Evolutionary conservation across 2,888 invertebrate genomes (phyloP).

Genomic region (Oxytorus armatus): DNA sequence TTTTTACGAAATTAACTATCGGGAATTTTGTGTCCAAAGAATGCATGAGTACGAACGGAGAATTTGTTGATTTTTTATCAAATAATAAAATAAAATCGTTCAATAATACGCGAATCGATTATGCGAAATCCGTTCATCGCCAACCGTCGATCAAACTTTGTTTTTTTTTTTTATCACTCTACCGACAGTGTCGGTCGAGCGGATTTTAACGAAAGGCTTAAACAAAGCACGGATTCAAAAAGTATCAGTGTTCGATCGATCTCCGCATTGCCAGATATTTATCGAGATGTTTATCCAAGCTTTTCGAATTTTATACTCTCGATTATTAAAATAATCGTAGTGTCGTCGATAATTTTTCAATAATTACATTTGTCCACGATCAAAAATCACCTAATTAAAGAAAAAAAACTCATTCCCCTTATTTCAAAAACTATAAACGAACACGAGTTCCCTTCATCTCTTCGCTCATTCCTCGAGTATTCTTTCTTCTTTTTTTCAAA

Average conservation of each 20-base stretch:
- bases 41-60: too few species aligned
- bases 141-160: not conserved
- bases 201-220: slow-evolving; percentile 47
- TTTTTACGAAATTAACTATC: too few species aligned
- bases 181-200: slow-evolving; percentile 36
- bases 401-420: not conserved
- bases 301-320: slow-evolving; percentile 17
- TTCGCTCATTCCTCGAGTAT: not conserved
- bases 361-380: too few species aligned
- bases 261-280: slow-evolving; percentile 35
- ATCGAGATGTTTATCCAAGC: not conserved
- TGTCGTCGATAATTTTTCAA: too few species aligned
- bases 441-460: not conserved
- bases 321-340: not conserved
- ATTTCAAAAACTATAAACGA: not conserved
- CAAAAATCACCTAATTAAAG: not conserved
- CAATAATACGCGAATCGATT: too few species aligned
- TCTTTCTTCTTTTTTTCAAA: not conserved
- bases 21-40: not conserved
- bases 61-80: too few species aligned
- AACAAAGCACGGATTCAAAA: slow-evolving; percentile 20
- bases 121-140: slow-evolving; percentile 12
- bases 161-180: not conserved
- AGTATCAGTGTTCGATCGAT: slow-evolving; percentile 44
- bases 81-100: too few species aligned